Conservation (phyloP, 2,888 invertebrate species). For the Brassicogethes aeneus region DNA sequence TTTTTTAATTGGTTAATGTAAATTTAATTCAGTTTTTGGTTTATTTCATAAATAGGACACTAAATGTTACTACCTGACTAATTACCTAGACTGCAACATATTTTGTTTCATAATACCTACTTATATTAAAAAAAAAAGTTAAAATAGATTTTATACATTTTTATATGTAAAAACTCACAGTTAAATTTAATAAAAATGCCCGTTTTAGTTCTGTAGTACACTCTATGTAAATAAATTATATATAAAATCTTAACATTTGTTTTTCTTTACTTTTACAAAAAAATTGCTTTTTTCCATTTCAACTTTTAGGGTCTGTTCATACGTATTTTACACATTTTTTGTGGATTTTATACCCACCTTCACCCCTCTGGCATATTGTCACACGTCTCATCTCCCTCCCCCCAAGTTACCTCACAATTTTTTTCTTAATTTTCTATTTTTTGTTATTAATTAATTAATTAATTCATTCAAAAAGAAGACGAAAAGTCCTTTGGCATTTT, state of each 20-base stretch:
- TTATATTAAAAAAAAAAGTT: constrained; percentile 16
- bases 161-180: constrained; percentile 17
- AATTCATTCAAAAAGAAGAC: too few relatives aligned
- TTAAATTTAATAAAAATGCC: constrained; percentile 14
- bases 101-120: constrained; percentile 10
- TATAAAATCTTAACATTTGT: constrained; percentile 11
- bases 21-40: constrained; percentile 5
- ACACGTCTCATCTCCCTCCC: too few relatives aligned
- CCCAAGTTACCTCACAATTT: too few relatives aligned
- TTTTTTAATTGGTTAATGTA: neutral
- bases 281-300: too few relatives aligned
- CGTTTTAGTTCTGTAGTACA: constrained; percentile 14
- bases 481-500: too few relatives aligned
- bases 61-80: constrained; percentile 6
- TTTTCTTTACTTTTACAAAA: too few relatives aligned
- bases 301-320: too few relatives aligned
- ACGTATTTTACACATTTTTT: too few relatives aligned
- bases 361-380: too few relatives aligned
- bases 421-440: too few relatives aligned
- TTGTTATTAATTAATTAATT: too few relatives aligned
- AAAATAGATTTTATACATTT: constrained; percentile 24
- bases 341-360: too few relatives aligned
- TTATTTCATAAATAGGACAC: constrained; percentile 14
- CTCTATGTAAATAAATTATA: constrained; percentile 19
- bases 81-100: constrained; percentile 1